phyloP scores from a whole-genome alignment of 2,888 invertebrate genomes.

The Rutpela maculata region DNA sequence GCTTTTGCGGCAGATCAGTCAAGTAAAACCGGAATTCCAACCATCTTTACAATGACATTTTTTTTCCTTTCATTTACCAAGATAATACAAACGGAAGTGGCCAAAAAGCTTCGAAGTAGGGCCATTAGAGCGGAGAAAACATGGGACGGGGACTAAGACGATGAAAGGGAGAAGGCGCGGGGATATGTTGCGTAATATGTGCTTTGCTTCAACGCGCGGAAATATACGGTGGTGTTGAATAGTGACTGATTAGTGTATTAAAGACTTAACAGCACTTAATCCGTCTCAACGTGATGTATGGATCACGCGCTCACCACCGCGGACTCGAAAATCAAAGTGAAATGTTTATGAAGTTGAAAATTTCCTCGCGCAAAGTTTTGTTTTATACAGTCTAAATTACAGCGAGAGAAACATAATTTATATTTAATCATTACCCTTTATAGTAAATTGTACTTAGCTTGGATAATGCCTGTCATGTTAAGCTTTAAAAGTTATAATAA shows the following conservation, averaged over 20 bases:
- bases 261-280: slow-evolving; percentile 21
- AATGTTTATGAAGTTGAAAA: background rate
- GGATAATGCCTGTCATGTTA: too few species aligned
- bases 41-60: background rate
- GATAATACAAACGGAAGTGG: background rate
- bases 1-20: background rate
- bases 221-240: background rate
- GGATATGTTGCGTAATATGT: background rate
- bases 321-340: background rate
- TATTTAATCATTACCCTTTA: too few species aligned
- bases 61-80: background rate
- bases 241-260: slow-evolving; percentile 27
- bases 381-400: too few species aligned
- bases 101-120: background rate
- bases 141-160: background rate
- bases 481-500: too few species aligned
- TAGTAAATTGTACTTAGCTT: too few species aligned
- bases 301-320: background rate
- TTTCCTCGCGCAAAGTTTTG: background rate
- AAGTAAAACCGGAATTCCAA: background rate
- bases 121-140: background rate
- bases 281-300: slow-evolving; percentile 17
- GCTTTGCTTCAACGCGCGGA: background rate
- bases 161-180: background rate
- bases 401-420: too few species aligned